A percentile compares a stretch with the other conserved stretches of the same genome.
Conservation (phyloP, 1,140 invertebrate species). For the Drosophila miranda region DNA sequence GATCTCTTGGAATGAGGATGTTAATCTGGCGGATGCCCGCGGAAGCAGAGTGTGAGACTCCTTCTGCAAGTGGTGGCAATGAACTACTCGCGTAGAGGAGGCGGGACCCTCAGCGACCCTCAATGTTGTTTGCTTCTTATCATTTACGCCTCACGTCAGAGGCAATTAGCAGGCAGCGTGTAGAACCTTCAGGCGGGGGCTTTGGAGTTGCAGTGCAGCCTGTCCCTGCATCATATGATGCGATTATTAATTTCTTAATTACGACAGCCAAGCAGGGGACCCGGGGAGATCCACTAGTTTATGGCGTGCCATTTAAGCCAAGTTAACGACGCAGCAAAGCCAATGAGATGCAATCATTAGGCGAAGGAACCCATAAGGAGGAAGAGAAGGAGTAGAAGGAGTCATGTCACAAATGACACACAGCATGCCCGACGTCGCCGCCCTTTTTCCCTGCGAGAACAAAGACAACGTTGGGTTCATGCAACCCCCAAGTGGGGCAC, state of each 20-base stretch:
- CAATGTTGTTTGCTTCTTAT: constrained; percentile 42
- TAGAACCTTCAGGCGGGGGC: constrained; percentile 28
- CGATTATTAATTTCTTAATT: constrained; percentile 81
- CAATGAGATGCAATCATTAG: constrained; percentile 79
- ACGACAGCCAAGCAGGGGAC: constrained; percentile 16
- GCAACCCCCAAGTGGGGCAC: constrained; percentile 17
- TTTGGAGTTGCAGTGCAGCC: constrained; percentile 6
- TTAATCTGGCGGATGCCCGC: constrained; percentile 2
- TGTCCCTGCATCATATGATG: constrained; percentile 56
- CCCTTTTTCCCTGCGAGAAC: constrained; percentile 35
- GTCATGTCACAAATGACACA: constrained; percentile 48
- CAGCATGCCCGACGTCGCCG: constrained; percentile 12
- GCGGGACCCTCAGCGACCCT: constrained; percentile 5
- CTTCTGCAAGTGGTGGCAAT: constrained; percentile 49
- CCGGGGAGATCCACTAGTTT: constrained; percentile 35
- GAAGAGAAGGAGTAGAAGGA: constrained; percentile 14
- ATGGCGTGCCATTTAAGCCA: constrained; percentile 67
- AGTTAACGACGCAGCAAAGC: constrained; percentile 78
- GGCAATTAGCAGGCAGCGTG: constrained; percentile 61
- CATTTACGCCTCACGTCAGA: constrained; percentile 74
- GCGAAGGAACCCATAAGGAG: background rate
- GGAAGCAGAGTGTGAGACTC: constrained; percentile 15
- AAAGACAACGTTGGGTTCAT: constrained; percentile 40
- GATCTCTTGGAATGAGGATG: constrained; percentile 10
- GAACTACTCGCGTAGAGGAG: constrained; percentile 53